Conservation (phyloP, 1,140 invertebrate species). For the Drosophila lowei region DNA sequence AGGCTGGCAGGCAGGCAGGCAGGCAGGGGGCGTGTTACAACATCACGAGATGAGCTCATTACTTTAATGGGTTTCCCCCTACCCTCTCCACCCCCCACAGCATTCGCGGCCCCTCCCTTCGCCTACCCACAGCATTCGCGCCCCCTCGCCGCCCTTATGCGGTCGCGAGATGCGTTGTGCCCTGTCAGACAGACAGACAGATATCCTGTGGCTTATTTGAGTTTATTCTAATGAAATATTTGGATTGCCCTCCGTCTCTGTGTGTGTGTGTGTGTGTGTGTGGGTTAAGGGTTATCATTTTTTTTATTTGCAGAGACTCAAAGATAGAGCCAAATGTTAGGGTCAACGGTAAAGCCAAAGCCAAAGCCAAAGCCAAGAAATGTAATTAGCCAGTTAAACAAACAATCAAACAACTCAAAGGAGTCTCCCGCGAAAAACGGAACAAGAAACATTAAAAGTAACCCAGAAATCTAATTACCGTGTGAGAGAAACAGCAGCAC, state of each 20-base stretch:
- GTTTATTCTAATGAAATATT: conserved; percentile 51
- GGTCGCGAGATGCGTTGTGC: conserved; percentile 6
- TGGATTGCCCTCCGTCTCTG: background rate
- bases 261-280: conserved; percentile 10
- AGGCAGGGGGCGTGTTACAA: conserved; percentile 18
- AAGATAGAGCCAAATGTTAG: conserved; percentile 25
- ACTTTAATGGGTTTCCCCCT: conserved; percentile 64
- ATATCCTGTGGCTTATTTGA: conserved; percentile 45
- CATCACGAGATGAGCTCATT: conserved; percentile 74
- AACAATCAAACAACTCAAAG: conserved; percentile 52
- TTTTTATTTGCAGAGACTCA: conserved; percentile 38
- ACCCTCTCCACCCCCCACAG: background rate
- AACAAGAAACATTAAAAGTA: conserved; percentile 52
- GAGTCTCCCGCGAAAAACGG: conserved; percentile 42
- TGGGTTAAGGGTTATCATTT: conserved; percentile 55
- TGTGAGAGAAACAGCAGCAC: conserved; percentile 43
- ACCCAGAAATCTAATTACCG: conserved; percentile 81
- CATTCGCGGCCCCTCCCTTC: conserved; percentile 14
- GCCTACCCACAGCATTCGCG: conserved; percentile 7
- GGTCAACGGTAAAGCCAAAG: conserved; percentile 5
- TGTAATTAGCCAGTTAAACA: conserved; percentile 70
- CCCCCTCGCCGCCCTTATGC: conserved; percentile 9
- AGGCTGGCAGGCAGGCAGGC: background rate
- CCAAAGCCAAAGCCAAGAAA: conserved; percentile 14
- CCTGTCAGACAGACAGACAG: conserved; percentile 9